Base-by-base conservation (phyloP, 2,797 vertebrate species). In the Coreius guichenoti region DNA sequence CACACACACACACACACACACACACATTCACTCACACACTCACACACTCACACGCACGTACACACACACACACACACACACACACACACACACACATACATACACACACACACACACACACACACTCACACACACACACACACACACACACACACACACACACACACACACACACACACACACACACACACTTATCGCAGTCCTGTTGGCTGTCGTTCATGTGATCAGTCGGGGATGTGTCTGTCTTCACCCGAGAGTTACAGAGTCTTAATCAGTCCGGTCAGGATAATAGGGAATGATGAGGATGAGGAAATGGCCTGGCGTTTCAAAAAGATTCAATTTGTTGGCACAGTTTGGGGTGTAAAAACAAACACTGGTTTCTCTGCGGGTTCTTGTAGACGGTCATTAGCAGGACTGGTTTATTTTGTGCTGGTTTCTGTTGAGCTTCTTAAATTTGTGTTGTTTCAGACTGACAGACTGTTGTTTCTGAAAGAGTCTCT, bases 211-310 rank as follows among this genome's bases (percentile, higher is more conserved):
- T 75, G 76, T 83, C 86, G 54, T 49, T 86, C 81, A 80, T 70
- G 43, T 77, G 39, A 36, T 78, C 85, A 63, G 77, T 79, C 85
- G 73, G 81, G 54, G 65, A 78, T 78, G 85, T 77, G 43, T 78
- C 72, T 79, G 21, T 33, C 75, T 70, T 56, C 80, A 21, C 72
- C 85, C 67, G 39, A 67, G 74, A 65, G 5, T 49, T 56, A 2
- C 39, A 3, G 39, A 39, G 39, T 43, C 73, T 63, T 86, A 83
- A 86, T 83, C 86, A 83, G 8, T 68, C 74, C 47, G 67, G 43
- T 58, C 45, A 43, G 51, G 80, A 86, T 86, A 86, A 79, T 51
- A 67, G 68, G 54, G 85, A 69, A 56, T 23, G 8, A 33, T 4
- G 49, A 81, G 72, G 75, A 56, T 61, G 11, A 47, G 49, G 61